phyloP scores from a whole-genome alignment of 2,888 invertebrate genomes.

The Emmelina monodactyla region DNA sequence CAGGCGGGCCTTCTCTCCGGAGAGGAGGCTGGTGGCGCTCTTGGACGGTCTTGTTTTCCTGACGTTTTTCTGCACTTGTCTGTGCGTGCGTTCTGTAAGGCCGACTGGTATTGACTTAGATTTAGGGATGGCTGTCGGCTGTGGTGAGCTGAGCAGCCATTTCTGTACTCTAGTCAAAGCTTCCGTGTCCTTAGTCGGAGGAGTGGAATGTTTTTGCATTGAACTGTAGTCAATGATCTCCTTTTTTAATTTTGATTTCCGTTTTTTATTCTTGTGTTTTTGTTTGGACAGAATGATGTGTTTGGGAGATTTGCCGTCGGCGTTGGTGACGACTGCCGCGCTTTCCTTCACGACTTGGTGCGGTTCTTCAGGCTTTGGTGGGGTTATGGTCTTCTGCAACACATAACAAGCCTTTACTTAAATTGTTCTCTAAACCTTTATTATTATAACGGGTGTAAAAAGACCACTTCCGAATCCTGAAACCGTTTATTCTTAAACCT shows the following conservation, averaged over 20 bases:
- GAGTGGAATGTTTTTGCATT: slow-evolving; percentile 67
- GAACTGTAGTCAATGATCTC: slow-evolving; percentile 84
- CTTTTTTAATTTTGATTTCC: slow-evolving; percentile 68
- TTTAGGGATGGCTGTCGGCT: slow-evolving; percentile 72
- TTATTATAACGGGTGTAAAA: too few relatives aligned
- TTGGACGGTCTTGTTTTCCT: slow-evolving; percentile 67
- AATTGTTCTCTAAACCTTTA: too few relatives aligned
- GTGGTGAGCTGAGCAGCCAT: slow-evolving; percentile 81
- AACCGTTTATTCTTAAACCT: too few relatives aligned
- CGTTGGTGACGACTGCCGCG: slow-evolving; percentile 46
- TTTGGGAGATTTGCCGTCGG: slow-evolving; percentile 65
- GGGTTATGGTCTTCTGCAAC: slow-evolving; percentile 42
- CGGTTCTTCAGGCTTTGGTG: slow-evolving; percentile 38
- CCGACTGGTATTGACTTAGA: slow-evolving; percentile 86
- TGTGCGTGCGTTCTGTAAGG: slow-evolving; percentile 62
- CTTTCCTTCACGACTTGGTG: slow-evolving; percentile 49
- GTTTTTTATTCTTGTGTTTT: slow-evolving; percentile 55
- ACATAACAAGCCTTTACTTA: too few relatives aligned
- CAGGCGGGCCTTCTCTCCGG: slow-evolving; percentile 74
- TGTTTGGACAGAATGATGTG: slow-evolving; percentile 59
- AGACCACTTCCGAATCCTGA: too few relatives aligned
- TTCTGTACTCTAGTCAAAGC: slow-evolving; percentile 81
- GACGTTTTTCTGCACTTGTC: slow-evolving; percentile 60
- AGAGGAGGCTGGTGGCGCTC: slow-evolving; percentile 75
- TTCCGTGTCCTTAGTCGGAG: slow-evolving; percentile 64